Base-by-base conservation (phyloP, 1,140 invertebrate genomes). In the Drosophila lacertosa region DNA sequence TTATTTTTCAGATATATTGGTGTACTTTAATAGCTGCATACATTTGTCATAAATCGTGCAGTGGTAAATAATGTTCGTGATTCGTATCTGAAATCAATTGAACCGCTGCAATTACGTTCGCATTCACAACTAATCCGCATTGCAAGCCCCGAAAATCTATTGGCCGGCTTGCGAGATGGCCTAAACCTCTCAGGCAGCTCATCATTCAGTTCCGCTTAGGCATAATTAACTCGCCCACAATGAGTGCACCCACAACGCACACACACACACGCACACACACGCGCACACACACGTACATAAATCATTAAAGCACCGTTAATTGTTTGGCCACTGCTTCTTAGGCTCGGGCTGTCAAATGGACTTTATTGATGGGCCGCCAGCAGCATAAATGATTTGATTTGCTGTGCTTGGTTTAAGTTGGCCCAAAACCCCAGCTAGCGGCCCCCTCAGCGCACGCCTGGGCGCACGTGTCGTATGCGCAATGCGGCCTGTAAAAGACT, bases 381-480 rank as follows among this genome's bases (percentile, higher is more conserved):
- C 60, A 74, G 81, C 80, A 86, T 84, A 84, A 84, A 86, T 86
- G 80, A 84, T 84, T 80, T 84, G 80, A 84, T 84, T 80, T 79
- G 53, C 50, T 66, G 35, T 55, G 58, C 53, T 48, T 37, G 40
- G 47, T 42, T 26, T 42, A 22, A 33, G 64, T 10, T 57, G 29
- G 10, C 9, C 57, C 18, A 7, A 16, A 13, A 9, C 13, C 9
- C 40, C 2, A 3, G 2, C 11, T 13, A 24, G 10, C 11, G 11
- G 15, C 18, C n/a, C n/a, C 4, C n/a, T n/a, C n/a, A n/a, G n/a
- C 2, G 9, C 5, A 1, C 15, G 33, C 24, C 24, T 18, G 29
- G 55, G 57, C 45, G 13, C 16, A 51, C 15, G 55, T 39, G 26
- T 13, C 65, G 65, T 67, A 68, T 68, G 39, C 65, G 65, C 58